Evolutionary conservation across 2,797 vertebrate species (phyloP).

Genomic region (Sebastiscus tertius): DNA sequence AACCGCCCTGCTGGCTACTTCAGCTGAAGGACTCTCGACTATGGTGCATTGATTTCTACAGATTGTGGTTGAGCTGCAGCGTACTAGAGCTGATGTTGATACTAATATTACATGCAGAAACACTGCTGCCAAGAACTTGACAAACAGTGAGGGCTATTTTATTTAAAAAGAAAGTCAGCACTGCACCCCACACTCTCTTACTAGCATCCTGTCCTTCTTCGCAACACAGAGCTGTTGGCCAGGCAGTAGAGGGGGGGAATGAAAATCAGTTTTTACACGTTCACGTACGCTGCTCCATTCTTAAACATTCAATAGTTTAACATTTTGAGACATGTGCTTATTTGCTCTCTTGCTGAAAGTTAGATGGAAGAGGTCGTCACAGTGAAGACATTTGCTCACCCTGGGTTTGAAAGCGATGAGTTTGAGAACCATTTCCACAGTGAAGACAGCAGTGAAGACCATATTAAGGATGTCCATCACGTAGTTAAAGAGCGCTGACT

Average conservation of each 20-base stretch:
- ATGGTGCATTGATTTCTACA: neutral
- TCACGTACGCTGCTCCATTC: neutral
- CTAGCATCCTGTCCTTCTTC: slow-evolving; percentile 84
- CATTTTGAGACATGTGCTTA: neutral
- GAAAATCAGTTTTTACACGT: neutral
- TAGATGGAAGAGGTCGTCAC: neutral
- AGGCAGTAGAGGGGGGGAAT: slow-evolving; percentile 9
- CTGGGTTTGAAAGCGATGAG: slow-evolving; percentile 99
- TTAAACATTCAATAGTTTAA: neutral
- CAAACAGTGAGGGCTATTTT: neutral
- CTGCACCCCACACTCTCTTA: slow-evolving; percentile 80
- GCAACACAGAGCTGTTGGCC: slow-evolving; percentile 77
- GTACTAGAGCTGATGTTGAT: slow-evolving; percentile 10
- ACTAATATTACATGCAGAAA: slow-evolving; percentile 32
- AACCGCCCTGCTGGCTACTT: slow-evolving; percentile 22
- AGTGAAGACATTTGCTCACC: slow-evolving; percentile 81
- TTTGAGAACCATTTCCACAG: slow-evolving; percentile 99
- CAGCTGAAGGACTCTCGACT: slow-evolving; percentile 27
- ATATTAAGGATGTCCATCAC: slow-evolving; percentile 99
- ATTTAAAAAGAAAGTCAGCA: slow-evolving; percentile 36
- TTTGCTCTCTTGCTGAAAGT: neutral
- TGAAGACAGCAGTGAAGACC: slow-evolving; percentile 98
- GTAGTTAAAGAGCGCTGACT: slow-evolving; percentile 95
- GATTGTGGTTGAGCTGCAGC: slow-evolving; percentile 9
- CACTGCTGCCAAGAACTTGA: slow-evolving; percentile 7